Evolutionary conservation across 2,113 vertebrate species (phyloP), one percentile per base, ranked within the genome.

Genomic region (Peromyscus maniculatus): DNA sequence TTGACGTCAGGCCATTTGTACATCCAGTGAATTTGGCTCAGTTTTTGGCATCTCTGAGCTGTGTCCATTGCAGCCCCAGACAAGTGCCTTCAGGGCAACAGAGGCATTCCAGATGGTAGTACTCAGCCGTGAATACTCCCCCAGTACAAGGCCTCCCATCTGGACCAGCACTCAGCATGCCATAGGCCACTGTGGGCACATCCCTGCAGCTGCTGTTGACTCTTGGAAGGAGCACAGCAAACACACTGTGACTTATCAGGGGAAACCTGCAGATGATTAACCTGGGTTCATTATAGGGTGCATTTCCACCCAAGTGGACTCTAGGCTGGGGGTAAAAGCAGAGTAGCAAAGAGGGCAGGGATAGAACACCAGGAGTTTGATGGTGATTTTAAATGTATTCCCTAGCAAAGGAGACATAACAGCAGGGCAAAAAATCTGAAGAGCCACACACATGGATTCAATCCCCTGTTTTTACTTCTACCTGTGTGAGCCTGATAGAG

Each of bases 1-100:
- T 59, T 97, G 97, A 98, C 97, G 94, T 96, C 97, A 98, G 96
- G 93, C 93, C 97, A 96, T 98, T 98, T 97, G 94, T 98, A 98
- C 98, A 98, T 97, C 95, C 97, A 98, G 98, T 83, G 94, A 82
- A 95, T 96, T 97, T 98, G 98, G 97, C 22, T 0, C 87, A 62
- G 62, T 84, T 67, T 95, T 98, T 98, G 97, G 96, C 98, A 98
- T 97, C 88, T 91, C 79, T 96, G 64, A 96, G 87, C 89, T 86
- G 80, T 97, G 80, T 96, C 97, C 79, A 69, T 74, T 91, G 93
- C 98, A 98, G 95, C 98, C 91, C 72, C 95, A 96, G 87, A 95
- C 91, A 97, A 96, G 97, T 88, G 94, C 87, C 96, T 98, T 94
- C 95, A 93, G 69, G 97, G 95, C 93, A 98, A 93, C 92, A 97